phyloP scores from a whole-genome alignment of 2,113 vertebrate species.

The Cacatua alba region DNA sequence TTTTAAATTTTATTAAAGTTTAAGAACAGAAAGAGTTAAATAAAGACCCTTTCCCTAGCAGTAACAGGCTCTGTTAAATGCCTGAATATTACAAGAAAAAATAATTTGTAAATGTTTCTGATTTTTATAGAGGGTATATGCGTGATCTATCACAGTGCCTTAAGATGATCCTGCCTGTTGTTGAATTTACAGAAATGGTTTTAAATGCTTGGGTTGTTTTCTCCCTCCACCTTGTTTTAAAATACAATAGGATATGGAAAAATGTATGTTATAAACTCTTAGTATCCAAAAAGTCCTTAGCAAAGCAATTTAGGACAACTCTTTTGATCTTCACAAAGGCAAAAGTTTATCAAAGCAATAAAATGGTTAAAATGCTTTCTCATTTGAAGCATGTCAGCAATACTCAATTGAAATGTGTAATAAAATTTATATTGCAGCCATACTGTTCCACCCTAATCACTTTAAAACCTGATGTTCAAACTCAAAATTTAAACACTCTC shows the following conservation, averaged over 20 bases:
- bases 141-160: accelerated
- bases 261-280: background rate
- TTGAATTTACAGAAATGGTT: background rate
- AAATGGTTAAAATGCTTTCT: background rate
- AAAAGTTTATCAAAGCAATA: conserved; percentile 35
- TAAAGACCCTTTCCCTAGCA: background rate
- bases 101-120: background rate
- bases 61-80: background rate
- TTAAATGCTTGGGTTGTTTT: background rate
- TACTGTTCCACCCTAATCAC: background rate
- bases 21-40: background rate
- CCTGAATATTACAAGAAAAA: background rate
- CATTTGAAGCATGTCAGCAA: background rate
- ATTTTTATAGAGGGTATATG: background rate
- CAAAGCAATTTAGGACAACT: background rate
- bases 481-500: background rate
- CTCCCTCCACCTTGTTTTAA: background rate
- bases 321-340: background rate
- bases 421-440: conserved; percentile 38
- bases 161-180: background rate
- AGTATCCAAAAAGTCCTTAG: background rate
- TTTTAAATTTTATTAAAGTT: background rate
- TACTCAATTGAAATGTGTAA: background rate
- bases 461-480: background rate
- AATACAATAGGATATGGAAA: background rate